These are phyloP conservation scores for Girardinichthys multiradiatus DNA, from an alignment of 2,113 vertebrate genomes.

Conservation along the genomic window DNA sequence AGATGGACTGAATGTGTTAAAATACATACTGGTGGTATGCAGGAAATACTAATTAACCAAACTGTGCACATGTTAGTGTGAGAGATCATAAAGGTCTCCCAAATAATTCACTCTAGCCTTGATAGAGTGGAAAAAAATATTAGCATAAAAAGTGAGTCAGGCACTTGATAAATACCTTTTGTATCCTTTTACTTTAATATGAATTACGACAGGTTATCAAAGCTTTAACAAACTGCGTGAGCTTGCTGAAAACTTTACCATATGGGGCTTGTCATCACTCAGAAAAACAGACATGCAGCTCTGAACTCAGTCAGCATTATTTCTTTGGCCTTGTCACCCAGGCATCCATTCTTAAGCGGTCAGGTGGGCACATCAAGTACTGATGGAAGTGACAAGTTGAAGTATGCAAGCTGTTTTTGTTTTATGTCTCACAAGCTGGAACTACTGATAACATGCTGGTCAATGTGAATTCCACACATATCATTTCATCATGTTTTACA, in stretches of 20 bases:
- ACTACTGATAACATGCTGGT: not conserved
- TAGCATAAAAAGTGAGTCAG: not conserved
- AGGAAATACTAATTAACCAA: not conserved
- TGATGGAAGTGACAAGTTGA: not conserved
- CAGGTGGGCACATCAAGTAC: constrained; percentile 5
- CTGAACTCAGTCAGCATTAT: constrained; percentile 17
- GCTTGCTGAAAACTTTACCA: constrained; percentile 14
- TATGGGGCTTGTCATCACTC: constrained; percentile 29
- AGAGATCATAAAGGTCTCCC: not conserved
- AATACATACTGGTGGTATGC: not conserved
- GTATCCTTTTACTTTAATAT: not conserved
- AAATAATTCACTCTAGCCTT: not conserved
- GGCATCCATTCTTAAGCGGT: not conserved
- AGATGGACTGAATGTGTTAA: not conserved
- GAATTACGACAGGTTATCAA: not conserved
- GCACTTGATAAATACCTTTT: not conserved
- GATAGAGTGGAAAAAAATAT: not conserved
- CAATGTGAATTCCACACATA: not conserved
- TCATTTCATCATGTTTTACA: not conserved
- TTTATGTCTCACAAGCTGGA: not conserved
- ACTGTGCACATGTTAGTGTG: not conserved
- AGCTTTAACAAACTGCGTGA: constrained; percentile 3
- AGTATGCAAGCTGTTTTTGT: not conserved
- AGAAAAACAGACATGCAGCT: not conserved
- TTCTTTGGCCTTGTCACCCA: constrained; percentile 11